Conservation (phyloP, 2,113 vertebrate genomes). For the Dicaeum eximium region DNA sequence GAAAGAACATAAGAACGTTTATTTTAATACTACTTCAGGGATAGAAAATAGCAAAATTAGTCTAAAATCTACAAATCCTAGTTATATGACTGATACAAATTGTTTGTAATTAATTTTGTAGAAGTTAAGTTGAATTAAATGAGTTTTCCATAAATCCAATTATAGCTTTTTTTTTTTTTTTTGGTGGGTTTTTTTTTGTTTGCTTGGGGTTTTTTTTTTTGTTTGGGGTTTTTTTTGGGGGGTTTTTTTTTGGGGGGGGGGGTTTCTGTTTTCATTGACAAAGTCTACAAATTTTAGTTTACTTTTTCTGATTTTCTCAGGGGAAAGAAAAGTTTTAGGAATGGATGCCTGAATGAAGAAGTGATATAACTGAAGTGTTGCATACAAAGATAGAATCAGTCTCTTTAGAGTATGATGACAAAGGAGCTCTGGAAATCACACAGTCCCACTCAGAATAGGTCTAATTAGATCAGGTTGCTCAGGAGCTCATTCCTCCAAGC, state of each 20-base stretch:
- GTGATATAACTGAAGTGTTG: background rate
- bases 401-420: background rate
- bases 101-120: conserved; percentile 38
- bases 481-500: background rate
- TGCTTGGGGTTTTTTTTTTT: too few relatives aligned
- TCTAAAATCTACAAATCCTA: background rate
- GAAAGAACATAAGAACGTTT: conserved; percentile 4
- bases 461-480: background rate
- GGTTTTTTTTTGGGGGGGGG: too few relatives aligned
- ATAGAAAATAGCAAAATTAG: background rate
- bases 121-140: background rate
- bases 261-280: background rate
- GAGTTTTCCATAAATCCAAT: conserved; percentile 2
- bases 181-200: background rate
- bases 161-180: background rate
- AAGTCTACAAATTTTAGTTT: background rate
- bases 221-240: too few relatives aligned
- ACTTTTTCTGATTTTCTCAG: background rate
- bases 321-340: background rate
- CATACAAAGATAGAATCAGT: background rate
- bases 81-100: background rate
- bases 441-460: background rate
- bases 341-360: background rate
- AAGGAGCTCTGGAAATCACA: background rate
- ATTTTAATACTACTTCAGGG: background rate